Percentiles rank a stretch among this genome's conserved stretches.
Conservation (phyloP, 1,140 invertebrate species). For the Brachionus asplanchnoidis region DNA sequence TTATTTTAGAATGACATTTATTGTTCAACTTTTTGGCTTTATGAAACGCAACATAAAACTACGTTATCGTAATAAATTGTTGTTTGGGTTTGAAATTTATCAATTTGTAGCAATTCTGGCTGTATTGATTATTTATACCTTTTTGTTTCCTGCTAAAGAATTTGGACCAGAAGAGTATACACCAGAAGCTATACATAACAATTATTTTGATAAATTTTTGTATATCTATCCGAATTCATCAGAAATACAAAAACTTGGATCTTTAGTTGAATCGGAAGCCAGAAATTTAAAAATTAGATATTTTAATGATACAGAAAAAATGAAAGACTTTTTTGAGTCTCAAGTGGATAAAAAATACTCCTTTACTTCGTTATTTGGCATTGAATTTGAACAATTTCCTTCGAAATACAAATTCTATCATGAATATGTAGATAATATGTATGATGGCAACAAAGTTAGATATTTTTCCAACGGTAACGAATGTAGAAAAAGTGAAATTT, state of each 20-base stretch:
- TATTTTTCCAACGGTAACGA: no score
- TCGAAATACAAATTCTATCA: background rate
- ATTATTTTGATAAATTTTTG: background rate
- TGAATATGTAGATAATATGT: background rate
- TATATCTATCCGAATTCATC: background rate
- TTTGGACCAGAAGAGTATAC: background rate
- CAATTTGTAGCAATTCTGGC: background rate
- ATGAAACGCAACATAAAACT: conserved; percentile 21
- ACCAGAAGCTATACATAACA: background rate
- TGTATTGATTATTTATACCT: background rate
- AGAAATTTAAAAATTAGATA: background rate
- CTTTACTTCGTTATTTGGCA: background rate
- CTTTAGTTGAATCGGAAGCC: background rate
- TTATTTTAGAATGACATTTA: no score
- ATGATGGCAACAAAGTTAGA: conserved; percentile 15
- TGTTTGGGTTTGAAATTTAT: background rate
- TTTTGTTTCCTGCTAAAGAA: background rate
- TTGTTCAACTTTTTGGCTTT: background rate
- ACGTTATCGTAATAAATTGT: background rate
- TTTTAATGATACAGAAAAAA: background rate
- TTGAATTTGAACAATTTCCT: conserved; percentile 24
- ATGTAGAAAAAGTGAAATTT: no score
- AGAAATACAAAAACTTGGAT: background rate
- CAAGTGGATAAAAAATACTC: background rate
- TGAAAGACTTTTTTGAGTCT: background rate